These are phyloP conservation scores for Urophycis tenuis DNA, from an alignment of 2,797 vertebrate genomes.

Conservation along the genomic window DNA sequence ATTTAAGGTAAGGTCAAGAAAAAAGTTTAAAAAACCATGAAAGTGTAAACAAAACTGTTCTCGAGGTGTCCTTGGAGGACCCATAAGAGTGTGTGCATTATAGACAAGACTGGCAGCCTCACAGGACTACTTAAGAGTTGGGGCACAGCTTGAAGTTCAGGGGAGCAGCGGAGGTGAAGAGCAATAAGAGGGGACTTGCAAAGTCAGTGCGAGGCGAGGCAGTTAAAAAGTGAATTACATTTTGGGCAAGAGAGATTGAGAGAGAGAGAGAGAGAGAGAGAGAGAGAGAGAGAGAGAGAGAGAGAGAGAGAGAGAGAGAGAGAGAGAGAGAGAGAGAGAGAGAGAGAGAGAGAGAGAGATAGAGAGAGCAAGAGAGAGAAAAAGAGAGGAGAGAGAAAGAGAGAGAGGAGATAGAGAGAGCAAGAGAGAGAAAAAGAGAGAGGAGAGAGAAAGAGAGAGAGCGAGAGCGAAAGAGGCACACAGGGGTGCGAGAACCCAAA, in stretches of 20 bases:
- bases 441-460: too few species aligned
- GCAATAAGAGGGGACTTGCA: neutral
- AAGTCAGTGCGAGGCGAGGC: neutral
- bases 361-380: too few species aligned
- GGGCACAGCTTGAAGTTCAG: neutral
- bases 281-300: too few species aligned
- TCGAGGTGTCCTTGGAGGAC: neutral
- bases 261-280: too few species aligned
- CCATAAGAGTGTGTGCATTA: neutral
- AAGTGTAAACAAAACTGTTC: neutral
- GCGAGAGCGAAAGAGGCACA: neutral
- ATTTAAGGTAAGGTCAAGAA: neutral
- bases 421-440: too few species aligned
- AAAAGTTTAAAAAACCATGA: neutral
- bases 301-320: too few species aligned
- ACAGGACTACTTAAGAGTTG: neutral
- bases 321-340: too few species aligned
- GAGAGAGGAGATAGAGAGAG: too few species aligned
- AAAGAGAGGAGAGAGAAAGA: too few species aligned
- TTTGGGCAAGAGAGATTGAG: too few species aligned
- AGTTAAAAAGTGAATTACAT: conserved; percentile 1
- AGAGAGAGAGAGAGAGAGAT: too few species aligned
- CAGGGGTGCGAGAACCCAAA: neutral
- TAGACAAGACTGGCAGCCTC: neutral
- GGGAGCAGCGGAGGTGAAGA: neutral